These are phyloP conservation scores for Drosophila biarmipes DNA, from an alignment of 1,140 invertebrate genomes.

Conservation along the genomic window DNA sequence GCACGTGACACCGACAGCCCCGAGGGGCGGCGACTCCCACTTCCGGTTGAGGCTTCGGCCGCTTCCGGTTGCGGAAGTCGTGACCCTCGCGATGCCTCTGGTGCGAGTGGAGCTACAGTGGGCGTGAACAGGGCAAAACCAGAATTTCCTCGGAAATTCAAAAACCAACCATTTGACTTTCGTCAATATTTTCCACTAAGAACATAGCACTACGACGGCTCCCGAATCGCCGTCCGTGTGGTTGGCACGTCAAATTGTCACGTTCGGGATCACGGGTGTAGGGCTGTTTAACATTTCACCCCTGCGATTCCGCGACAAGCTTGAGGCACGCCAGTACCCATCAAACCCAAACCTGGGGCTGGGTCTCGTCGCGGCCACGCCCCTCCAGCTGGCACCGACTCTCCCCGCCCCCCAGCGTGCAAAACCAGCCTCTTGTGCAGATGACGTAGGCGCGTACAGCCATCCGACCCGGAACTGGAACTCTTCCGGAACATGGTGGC, in stretches of 20 bases:
- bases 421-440: slow-evolving; percentile 54
- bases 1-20: slow-evolving; percentile 21
- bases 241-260: slow-evolving; percentile 65
- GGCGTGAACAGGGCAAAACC: slow-evolving; percentile 40
- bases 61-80: slow-evolving; percentile 1
- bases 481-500: slow-evolving; percentile 15
- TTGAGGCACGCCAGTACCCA: slow-evolving; percentile 66
- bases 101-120: slow-evolving; percentile 44
- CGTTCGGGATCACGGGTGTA: slow-evolving; percentile 13
- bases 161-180: slow-evolving; percentile 32
- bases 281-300: slow-evolving; percentile 33
- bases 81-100: slow-evolving; percentile 19
- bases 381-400: slow-evolving; percentile 54
- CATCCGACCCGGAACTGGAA: slow-evolving; percentile 22
- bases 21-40: slow-evolving; percentile 2
- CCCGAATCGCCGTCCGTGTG: slow-evolving; percentile 65
- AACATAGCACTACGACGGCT: slow-evolving; percentile 72
- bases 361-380: slow-evolving; percentile 53
- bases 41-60: slow-evolving; percentile 6
- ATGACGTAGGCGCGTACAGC: slow-evolving; percentile 57
- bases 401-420: slow-evolving; percentile 20
- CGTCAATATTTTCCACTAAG: slow-evolving; percentile 14
- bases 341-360: slow-evolving; percentile 11
- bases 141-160: slow-evolving; percentile 45
- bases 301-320: slow-evolving; percentile 37